Evolutionary conservation across 2,797 vertebrate species (phyloP).

Genomic region (Manis pentadactyla): DNA sequence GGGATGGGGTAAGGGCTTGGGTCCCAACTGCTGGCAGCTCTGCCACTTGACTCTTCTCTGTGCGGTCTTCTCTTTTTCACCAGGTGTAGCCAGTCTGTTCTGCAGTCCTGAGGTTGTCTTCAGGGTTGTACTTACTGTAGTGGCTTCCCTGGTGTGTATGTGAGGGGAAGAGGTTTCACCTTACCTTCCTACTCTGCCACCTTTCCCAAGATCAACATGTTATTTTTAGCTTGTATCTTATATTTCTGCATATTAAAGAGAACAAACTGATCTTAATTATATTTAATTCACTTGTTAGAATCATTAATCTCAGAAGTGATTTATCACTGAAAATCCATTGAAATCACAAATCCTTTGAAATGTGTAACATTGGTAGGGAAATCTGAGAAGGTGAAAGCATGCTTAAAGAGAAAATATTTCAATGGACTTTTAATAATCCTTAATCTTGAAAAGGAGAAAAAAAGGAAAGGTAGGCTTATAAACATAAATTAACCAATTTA

Average conservation of each 20-base stretch:
- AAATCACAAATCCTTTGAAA: neutral
- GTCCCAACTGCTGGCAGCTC: no score
- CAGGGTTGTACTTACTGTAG: no score
- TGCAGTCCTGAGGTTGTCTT: no score
- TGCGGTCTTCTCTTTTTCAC: no score
- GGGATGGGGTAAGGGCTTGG: no score
- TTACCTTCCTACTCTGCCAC: no score
- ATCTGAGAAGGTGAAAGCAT: neutral
- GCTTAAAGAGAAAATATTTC: neutral
- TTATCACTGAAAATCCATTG: neutral
- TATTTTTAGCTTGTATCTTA: constrained; percentile 3
- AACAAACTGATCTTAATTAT: neutral
- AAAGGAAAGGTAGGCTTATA: neutral
- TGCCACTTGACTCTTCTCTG: no score
- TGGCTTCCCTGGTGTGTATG: no score
- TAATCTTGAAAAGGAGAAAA: neutral
- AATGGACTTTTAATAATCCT: neutral
- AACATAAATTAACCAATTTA: constrained; percentile 8
- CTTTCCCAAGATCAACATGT: neutral
- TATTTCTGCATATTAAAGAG: neutral
- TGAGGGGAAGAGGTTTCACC: no score
- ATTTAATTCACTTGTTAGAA: neutral
- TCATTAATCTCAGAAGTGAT: constrained; percentile 7
- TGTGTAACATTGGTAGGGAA: neutral
- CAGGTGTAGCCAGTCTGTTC: no score